Conservation (phyloP, 2,113 vertebrate species). For the Archilochus colubris region DNA sequence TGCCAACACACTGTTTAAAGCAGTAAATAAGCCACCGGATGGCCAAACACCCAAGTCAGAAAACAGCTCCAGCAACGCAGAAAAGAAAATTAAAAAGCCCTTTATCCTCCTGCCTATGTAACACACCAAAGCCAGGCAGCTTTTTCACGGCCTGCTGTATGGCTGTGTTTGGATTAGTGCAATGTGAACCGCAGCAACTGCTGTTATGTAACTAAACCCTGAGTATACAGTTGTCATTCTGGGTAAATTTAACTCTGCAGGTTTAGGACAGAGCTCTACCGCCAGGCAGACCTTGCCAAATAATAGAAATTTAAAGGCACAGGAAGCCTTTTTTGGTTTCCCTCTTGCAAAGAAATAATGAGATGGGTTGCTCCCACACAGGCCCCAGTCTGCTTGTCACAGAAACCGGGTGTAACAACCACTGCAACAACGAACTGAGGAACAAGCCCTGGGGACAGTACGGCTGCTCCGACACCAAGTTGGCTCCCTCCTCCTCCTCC, state of each 20-base stretch:
- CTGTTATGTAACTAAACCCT: constrained; percentile 81
- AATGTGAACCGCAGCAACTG: constrained; percentile 74
- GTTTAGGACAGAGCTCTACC: constrained; percentile 76
- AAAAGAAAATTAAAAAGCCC: constrained; percentile 49
- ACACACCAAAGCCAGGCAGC: not conserved
- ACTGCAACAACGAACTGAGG: not conserved
- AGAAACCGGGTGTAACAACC: not conserved
- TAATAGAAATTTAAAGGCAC: constrained; percentile 72
- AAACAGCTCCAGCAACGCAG: constrained; percentile 19
- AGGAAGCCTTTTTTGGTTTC: not conserved
- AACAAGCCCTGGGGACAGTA: constrained; percentile 49
- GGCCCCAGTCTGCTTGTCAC: not conserved
- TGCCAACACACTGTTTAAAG: constrained; percentile 32
- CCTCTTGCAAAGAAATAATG: not conserved
- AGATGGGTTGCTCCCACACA: not conserved
- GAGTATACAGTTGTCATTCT: constrained; percentile 81
- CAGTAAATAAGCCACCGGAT: constrained; percentile 29
- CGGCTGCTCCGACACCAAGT: constrained; percentile 38
- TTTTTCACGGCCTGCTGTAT: constrained; percentile 63
- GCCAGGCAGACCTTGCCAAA: constrained; percentile 69
- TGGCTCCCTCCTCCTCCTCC: constrained; percentile 17
- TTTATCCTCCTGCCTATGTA: constrained; percentile 40
- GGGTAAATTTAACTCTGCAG: constrained; percentile 83
- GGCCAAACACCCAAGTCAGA: constrained; percentile 7
- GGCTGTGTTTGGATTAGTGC: constrained; percentile 73